Evolutionary conservation across 2,797 vertebrate genomes (phyloP), one percentile per base, ranked within the genome.

Genomic region (Spea hammondii): DNA sequence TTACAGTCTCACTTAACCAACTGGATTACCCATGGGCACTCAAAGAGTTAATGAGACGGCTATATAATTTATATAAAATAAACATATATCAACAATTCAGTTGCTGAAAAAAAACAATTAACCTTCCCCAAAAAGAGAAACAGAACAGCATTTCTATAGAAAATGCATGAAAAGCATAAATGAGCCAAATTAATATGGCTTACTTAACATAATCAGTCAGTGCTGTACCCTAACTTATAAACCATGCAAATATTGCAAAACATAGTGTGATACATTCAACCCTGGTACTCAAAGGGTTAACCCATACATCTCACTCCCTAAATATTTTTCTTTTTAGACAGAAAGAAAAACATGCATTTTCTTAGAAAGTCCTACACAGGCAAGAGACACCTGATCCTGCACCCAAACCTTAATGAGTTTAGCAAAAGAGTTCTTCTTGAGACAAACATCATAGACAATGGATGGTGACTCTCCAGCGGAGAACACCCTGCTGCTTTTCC

Each of bases 191-290:
- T 62, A 62, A 62, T 12, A n/a, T 17, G 59, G n/a, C 14, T 62
- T 62, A 32, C 9, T 32, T 32, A 62, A 62, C n/a, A 62, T 6
- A 32, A 5, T 4, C 9, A 17, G 6, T 7, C n/a, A 62, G 59
- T 62, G 6, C 59, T 62, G n/a, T 62, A 62, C 59, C 59, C 10
- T 32, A 62, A 8, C 51, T 53, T 8, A 62, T 17, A 12, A 62
- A 17, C 6, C 6, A 32, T 62, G 59, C 59, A 62, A 62, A 62
- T 62, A 62, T 62, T 62, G 59, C 59, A 62, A n/a, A 62, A 62
- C 4, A 17, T 6, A 32, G 59, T 17, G 59, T 6, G 1, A 14
- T 6, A 14, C 4, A 5, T 57, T 5, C 13, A 17, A n/a, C 5
- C 4, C n/a, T 62, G 59, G 59, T 9, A 17, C 14, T 6, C n/a